Percentiles rank a stretch among this genome's conserved stretches.
Evolutionary conservation across 2,113 vertebrate species (phyloP).

Genomic region (Mugil cephalus): DNA sequence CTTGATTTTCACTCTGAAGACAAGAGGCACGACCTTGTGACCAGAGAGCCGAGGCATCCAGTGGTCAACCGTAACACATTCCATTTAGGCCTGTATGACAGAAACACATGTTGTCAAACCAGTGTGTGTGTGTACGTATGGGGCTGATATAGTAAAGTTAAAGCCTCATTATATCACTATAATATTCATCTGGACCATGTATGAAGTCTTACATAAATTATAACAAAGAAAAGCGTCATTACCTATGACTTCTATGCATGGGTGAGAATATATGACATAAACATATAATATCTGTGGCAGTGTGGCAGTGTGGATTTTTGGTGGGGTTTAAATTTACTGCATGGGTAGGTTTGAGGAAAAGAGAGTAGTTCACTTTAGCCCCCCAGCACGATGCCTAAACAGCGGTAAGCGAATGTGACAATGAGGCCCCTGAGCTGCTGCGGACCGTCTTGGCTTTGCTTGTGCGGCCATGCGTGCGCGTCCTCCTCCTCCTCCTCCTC

Average conservation of each 20-base stretch:
- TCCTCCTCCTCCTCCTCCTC: neutral
- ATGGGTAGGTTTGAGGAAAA: conserved; percentile 15
- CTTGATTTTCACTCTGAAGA: conserved; percentile 57
- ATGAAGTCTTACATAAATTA: no score
- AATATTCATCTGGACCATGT: neutral
- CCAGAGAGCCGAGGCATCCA: conserved; percentile 27
- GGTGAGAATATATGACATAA: no score
- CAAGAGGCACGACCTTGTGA: conserved; percentile 60
- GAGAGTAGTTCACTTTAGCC: conserved; percentile 64
- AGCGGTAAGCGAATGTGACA: conserved; percentile 79
- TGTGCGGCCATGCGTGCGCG: conserved; percentile 53
- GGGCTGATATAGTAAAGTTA: neutral
- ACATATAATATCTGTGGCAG: no score
- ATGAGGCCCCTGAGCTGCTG: conserved; percentile 67
- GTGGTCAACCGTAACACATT: conserved; percentile 21
- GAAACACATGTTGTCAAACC: neutral
- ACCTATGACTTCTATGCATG: no score
- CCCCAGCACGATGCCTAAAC: conserved; percentile 76
- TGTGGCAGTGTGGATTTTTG: conserved; percentile 32
- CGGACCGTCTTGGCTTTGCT: conserved; percentile 58
- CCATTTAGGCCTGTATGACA: conserved; percentile 1
- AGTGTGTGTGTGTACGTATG: neutral
- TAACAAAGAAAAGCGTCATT: no score
- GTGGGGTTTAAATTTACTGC: conserved; percentile 30
- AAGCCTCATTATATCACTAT: neutral